Base-by-base conservation (phyloP, 2,113 vertebrate species). In the Eulacestoma nigropectus region DNA sequence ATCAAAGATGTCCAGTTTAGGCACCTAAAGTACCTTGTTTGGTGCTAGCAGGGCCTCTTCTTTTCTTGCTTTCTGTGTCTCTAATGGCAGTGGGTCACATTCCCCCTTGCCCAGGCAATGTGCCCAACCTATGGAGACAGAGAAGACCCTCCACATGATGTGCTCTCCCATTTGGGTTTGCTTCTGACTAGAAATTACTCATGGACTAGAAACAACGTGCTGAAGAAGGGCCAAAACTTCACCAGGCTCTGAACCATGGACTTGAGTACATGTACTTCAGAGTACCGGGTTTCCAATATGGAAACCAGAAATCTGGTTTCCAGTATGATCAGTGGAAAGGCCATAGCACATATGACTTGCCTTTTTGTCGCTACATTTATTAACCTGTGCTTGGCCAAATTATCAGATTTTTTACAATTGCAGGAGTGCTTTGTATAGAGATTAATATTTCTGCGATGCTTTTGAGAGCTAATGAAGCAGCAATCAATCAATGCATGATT, bases 161-260 rank as follows among this genome's bases (percentile, higher is more conserved):
- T 6, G 29, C 21, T 8, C 22, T 85, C 37, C 12, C 7, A 10
- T 76, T 6, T 53, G n/a, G 7, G 29, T 65, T 85, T 69, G 26
- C 33, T 76, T 60, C 62, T 65, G 16, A 41, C 6, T 44, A 49
- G 56, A 69, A 72, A 39, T 47, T 72, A 23, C 25, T n/a, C 13
- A 32, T 0, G 0, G 59, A 9, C 10, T 56, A 39, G 33, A 85
- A 93, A 52, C 10, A 30, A 32, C 0, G 0, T 22, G 13, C n/a
- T 75, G 27, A 72, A n/a, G 35, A 19, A 56, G 44, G 25, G 22
- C 22, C 33, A 76, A n/a, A 7, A 46, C 16, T 52, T n/a, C 41
- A 75, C 22, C 3, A 4, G n/a, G 3, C n/a, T 67, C 73, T 56
- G 42, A 69, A n/a, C 33, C 17, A 35, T 0, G 3, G 55, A 18